Base-by-base conservation (phyloP, 2,888 invertebrate species). In the Oscheius onirici region DNA sequence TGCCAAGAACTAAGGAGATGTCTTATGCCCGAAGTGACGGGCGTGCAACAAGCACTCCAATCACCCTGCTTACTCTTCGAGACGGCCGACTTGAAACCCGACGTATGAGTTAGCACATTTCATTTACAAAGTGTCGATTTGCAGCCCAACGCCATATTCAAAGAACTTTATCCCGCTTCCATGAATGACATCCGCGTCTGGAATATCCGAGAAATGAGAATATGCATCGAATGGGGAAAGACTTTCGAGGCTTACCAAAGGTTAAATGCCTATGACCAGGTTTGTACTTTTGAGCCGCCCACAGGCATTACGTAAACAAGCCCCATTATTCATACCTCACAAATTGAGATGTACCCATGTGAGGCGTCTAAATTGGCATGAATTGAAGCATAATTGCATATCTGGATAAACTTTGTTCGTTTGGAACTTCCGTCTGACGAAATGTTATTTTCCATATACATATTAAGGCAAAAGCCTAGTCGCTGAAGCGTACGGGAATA, bases 181-280 rank as follows among this genome's bases (percentile, higher is more conserved):
- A 87, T 86, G 86, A 83, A 82, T 66, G 86, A 86, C 75, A 84
- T 86, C 60, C 78, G 86, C 49, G 84, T 85, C 81, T 86, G 86
- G 86, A 86, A 86, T 69, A 86, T 86, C 65, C 79, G 86, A n/a
- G 86, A 86, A 73, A 81, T 86, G 78, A 71, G 84, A 15, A 81
- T 87, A 34, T 86, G 86, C 65, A 76, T 86, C 41, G 86, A 86
- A 71, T 86, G 86, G 86, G 86, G 81, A 11, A 86, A 86, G 61
- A 87, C 86, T 13, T 86, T 86, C 66, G 86, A 86, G 43, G 76
- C 78, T 34, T 86, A 84, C 72, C 80, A 75, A 51, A 61, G 77
- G 46, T 60, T 86, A 22, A 75, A 71, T 43, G 72, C 77, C 10
- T 73, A 73, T 24, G 86, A 86, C 72, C 86, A 87, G 80, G 85